Evolutionary conservation across 2,113 vertebrate genomes (phyloP), one percentile per base, ranked within the genome.

Genomic region (Brachyhypopomus gauderio): DNA sequence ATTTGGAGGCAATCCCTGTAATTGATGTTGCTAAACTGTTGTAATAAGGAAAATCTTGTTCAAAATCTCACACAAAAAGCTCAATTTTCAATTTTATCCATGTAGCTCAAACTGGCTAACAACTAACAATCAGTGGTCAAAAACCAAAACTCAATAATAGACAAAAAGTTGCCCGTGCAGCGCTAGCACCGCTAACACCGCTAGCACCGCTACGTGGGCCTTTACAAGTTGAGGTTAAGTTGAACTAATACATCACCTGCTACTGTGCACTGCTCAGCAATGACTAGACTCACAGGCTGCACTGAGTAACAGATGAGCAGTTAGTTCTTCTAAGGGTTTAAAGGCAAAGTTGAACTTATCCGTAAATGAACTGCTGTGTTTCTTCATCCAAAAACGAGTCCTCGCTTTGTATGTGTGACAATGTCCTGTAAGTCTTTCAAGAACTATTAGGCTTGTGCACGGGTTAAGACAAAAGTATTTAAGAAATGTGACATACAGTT

Each of bases 101-200:
- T 20, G 9, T 60, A 60, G 58, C 19, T 58, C 20, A 58, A 19
- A 58, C 16, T 0, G 16, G 20, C 19, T 60, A 60, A 60, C 20
- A 60, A 60, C 58, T 60, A 22, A n/a, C 27, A 16, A 16, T 75
- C 34, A 48, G 4, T 25, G 6, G 2, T 52, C 19, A 22, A 30
- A n/a, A 52, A 7, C 23, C 41, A 52, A 27, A 77, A 20, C 41
- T 52, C 19, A 16, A 66, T 27, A 63, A 41, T 11, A 20, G 52
- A 45, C 48, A 77, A 48, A 48, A 1, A 11, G 1, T 11, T 5
- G 34, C 66, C 12, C 55, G 19, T 56, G 27, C 45, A 14, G 41
- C 22, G 34, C 66, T 77, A 55, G 19, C 25, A 55, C 75, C 36
- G 66, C n/a, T n/a, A n/a, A n/a, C n/a, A n/a, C n/a, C n/a, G n/a